Evolutionary conservation across 1,140 invertebrate genomes (phyloP), one percentile per base, ranked within the genome.

Genomic region (Aethina tumida): DNA sequence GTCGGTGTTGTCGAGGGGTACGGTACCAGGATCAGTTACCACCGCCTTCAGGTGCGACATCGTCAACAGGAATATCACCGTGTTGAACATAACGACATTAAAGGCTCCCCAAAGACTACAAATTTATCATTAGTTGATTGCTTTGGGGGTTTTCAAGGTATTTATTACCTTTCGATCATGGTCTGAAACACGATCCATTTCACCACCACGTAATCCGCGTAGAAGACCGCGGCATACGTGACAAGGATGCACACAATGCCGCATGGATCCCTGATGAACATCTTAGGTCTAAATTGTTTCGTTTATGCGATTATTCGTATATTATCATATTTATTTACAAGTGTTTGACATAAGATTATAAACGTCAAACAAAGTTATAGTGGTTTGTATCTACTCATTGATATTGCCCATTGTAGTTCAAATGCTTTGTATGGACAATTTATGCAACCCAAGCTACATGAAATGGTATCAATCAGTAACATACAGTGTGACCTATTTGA

Each of bases 201-300:
- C 34, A 89, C 71, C 7, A 93, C 79, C 26, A 89, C 89, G 70
- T 93, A 94, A 65, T 93, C 88, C 3, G 88, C 88, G 63, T 94
- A 93, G 49, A 88, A 73, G 22, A 94, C 72, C 16, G 84, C 82
- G 15, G 73, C 52, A 59, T 93, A 94, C 8, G 86, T 90, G 41
- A 92, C 72, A 33, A 85, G 61, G 41, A 92, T 75, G 60, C 88
- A 93, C 42, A 84, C 73, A 51, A 93, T 78, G 44, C 89, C 89
- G 61, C 89, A 94, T 21, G 86, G 85, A 73, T 93, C 88, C 45
- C 70, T 71, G 32, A 87, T 71, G 46, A 77, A 76, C 56, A 59
- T 55, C 13, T 18, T 32, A 4, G 6, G n/a, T n/a, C n/a, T n/a
- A n/a, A n/a, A n/a, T n/a, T n/a, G n/a, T n/a, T n/a, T n/a, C n/a